Conservation (phyloP, 1,140 invertebrate genomes). For the Trissolcus basalis region DNA sequence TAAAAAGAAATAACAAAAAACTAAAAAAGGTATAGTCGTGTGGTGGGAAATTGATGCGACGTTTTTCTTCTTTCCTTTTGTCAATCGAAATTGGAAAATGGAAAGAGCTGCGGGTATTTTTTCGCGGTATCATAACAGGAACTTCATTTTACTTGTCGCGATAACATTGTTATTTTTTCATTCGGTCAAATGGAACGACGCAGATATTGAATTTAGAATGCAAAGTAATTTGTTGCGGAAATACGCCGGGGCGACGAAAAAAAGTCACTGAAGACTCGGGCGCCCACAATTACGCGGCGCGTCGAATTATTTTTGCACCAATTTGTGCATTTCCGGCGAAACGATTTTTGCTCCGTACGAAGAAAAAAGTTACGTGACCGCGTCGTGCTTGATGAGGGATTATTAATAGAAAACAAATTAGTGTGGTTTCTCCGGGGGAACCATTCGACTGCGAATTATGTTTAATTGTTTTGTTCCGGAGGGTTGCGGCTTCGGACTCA, state of each 20-base stretch:
- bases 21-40: not conserved
- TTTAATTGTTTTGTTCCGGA: constrained; percentile 34
- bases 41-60: constrained; percentile 45
- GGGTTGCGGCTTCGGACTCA: too few species aligned
- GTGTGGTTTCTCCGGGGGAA: constrained; percentile 15
- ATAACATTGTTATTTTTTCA: constrained; percentile 61
- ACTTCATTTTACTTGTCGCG: constrained; percentile 57
- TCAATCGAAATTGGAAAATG: constrained; percentile 56
- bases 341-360: constrained; percentile 38
- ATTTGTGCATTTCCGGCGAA: constrained; percentile 40
- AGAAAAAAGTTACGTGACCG: constrained; percentile 51
- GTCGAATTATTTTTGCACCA: constrained; percentile 42
- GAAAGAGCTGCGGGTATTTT: constrained; percentile 53
- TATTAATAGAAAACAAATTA: constrained; percentile 54
- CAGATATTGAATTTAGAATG: constrained; percentile 54
- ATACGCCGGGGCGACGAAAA: constrained; percentile 29
- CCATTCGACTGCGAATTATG: constrained; percentile 16
- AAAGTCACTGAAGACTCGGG: constrained; percentile 16
- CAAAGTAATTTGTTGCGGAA: constrained; percentile 58
- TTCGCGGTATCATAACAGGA: constrained; percentile 59
- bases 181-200: constrained; percentile 53
- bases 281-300: constrained; percentile 36
- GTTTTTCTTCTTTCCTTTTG: constrained; percentile 44
- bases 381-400: constrained; percentile 29
- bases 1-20: not conserved